Base-by-base conservation (phyloP, 2,113 vertebrate genomes). In the Nibea albiflora region DNA sequence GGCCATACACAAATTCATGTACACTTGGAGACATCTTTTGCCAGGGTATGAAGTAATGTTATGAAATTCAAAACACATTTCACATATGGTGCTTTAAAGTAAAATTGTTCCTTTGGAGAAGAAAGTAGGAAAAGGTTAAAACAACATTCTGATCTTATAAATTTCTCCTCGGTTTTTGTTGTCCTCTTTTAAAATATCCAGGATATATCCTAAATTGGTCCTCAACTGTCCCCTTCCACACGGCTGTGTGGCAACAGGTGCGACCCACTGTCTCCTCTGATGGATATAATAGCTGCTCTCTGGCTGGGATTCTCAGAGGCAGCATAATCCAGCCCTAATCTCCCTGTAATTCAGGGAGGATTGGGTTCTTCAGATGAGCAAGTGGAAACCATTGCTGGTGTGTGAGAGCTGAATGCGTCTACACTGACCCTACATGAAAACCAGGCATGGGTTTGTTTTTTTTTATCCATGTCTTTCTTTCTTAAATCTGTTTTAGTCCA, bases 301-400 rank as follows among this genome's bases (percentile, higher is more conserved):
- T 87, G 85, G 81, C 90, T 86, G 77, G 78, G 92, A 94, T 95
- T 95, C 94, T 95, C 94, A 94, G 94, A 92, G 90, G 91, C 87
- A 68, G 67, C 58, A 46, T 95, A 95, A 95, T 95, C 95, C 94
- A 52, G 84, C 86, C 86, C 92, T 95, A 96, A 95, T 95, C 95
- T 95, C 95, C 92, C 85, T 94, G 91, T 95, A 96, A 96, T 95
- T 95, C 94, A 88, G 91, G 87, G 91, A 91, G 94, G 95, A 95
- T 95, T 95, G 92, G 88, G 92, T 95, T 95, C 94, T 93, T 95
- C 90, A 92, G 93, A 95, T 95, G 94, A 94, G 94, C 92, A 90
- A 93, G 94, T 93, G 92, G 94, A 94, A 95, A 94, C 93, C 95
- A 92, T 92, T 84, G 47, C 78, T 88, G 80, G 65, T 93, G 91